These are phyloP conservation scores for Calephelis virginiensis DNA, from an alignment of 1,140 invertebrate genomes.

Conservation along the genomic window DNA sequence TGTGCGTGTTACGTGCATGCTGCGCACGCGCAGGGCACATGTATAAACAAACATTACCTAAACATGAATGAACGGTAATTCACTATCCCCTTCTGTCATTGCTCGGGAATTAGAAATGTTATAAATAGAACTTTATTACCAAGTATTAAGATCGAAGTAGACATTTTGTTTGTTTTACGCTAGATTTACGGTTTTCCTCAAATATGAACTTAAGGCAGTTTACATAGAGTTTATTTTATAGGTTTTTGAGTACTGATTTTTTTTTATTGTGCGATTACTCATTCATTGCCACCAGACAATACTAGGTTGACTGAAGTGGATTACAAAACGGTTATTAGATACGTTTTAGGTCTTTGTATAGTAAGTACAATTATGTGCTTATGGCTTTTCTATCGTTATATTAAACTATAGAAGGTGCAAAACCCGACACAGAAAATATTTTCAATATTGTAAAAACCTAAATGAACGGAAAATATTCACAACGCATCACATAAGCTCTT, in stretches of 20 bases:
- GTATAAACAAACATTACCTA: slow-evolving; percentile 27
- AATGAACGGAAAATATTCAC: no score
- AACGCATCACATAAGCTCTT: no score
- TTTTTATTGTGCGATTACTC: background rate
- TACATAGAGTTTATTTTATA: background rate
- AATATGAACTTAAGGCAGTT: background rate
- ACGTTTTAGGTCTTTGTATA: no score
- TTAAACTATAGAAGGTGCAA: no score
- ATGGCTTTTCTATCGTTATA: no score
- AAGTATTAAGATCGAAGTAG: background rate
- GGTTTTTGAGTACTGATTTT: background rate
- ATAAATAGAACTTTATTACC: slow-evolving; percentile 11
- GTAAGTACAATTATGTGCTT: no score
- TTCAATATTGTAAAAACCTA: no score
- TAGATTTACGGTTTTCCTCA: background rate
- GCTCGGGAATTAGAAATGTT: background rate
- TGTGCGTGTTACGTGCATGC: slow-evolving; percentile 48
- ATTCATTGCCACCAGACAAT: background rate
- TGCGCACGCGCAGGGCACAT: slow-evolving; percentile 46
- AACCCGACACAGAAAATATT: no score
- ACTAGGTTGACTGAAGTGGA: no score
- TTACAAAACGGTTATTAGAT: no score
- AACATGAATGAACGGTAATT: slow-evolving; percentile 23
- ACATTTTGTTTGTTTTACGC: background rate
- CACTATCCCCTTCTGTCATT: slow-evolving; percentile 11